Conservation (phyloP, 2,888 invertebrate genomes). For the Rhogogaster chlorosoma region DNA sequence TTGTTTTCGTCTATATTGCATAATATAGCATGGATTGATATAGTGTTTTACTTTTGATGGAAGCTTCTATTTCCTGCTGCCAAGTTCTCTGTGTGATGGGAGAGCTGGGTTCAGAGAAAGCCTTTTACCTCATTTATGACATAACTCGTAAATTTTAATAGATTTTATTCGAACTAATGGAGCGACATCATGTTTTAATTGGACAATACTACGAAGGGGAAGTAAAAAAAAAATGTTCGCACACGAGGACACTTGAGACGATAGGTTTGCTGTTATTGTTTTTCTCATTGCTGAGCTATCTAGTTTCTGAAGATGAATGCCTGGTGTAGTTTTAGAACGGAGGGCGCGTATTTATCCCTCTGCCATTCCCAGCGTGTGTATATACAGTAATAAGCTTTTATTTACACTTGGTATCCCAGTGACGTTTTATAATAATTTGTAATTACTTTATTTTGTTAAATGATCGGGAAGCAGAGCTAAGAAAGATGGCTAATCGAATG, state of each 20-base stretch:
- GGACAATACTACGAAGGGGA: background rate
- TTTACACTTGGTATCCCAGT: slow-evolving; percentile 18
- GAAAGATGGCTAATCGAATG: background rate
- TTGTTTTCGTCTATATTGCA: background rate
- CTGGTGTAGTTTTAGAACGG: background rate
- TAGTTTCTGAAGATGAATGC: background rate
- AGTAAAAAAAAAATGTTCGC: background rate
- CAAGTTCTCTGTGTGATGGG: background rate
- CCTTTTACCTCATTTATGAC: background rate
- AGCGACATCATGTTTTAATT: background rate
- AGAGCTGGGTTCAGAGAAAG: background rate
- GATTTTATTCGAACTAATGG: background rate
- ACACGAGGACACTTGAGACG: slow-evolving; percentile 5
- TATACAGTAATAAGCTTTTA: slow-evolving; percentile 16
- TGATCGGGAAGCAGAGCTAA: slow-evolving; percentile 13
- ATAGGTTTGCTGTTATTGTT: slow-evolving; percentile 3
- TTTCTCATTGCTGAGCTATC: background rate
- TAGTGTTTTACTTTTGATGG: background rate
- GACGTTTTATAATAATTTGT: slow-evolving; percentile 6
- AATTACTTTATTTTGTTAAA: slow-evolving; percentile 5
- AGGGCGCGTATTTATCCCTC: background rate
- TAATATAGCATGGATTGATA: background rate
- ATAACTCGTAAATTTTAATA: background rate
- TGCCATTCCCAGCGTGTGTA: background rate
- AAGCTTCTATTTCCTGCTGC: background rate